phyloP scores from a whole-genome alignment of 2,797 vertebrate species.

The Peromyscus attwateri region DNA sequence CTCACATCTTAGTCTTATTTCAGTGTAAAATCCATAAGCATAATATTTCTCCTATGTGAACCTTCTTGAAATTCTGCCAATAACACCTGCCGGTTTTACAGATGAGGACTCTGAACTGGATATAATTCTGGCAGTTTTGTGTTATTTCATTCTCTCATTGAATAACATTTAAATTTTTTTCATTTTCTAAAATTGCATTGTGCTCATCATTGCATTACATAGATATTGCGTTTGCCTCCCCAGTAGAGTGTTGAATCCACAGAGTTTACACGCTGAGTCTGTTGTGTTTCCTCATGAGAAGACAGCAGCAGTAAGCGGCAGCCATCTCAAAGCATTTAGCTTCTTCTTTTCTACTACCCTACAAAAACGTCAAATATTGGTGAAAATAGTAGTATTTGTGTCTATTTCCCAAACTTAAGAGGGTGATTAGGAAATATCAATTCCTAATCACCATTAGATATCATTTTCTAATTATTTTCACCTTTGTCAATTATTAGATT shows the following conservation, averaged over 20 bases:
- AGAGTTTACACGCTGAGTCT: not conserved
- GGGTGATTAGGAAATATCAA: not conserved
- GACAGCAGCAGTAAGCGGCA: too few species aligned
- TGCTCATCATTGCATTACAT: not conserved
- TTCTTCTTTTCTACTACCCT: not conserved
- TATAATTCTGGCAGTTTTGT: not conserved
- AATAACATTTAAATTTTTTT: not conserved
- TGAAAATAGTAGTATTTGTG: not conserved
- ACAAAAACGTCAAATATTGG: not conserved
- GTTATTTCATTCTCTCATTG: not conserved
- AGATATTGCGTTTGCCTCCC: not conserved
- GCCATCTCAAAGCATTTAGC: not conserved
- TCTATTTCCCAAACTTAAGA: too few species aligned
- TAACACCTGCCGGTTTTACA: not conserved
- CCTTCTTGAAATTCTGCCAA: not conserved
- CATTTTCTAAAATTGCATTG: not conserved
- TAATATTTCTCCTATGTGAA: not conserved
- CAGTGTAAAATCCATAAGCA: not conserved
- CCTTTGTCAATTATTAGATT: not conserved
- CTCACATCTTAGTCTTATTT: not conserved
- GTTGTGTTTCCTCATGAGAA: not conserved
- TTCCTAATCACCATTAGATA: not conserved
- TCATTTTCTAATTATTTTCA: not conserved
- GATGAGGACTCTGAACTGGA: not conserved
- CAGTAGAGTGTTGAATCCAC: not conserved